Percentiles rank a stretch among this genome's conserved stretches.
phyloP scores from a whole-genome alignment of 2,797 vertebrate species.

The Astyanax mexicanus region DNA sequence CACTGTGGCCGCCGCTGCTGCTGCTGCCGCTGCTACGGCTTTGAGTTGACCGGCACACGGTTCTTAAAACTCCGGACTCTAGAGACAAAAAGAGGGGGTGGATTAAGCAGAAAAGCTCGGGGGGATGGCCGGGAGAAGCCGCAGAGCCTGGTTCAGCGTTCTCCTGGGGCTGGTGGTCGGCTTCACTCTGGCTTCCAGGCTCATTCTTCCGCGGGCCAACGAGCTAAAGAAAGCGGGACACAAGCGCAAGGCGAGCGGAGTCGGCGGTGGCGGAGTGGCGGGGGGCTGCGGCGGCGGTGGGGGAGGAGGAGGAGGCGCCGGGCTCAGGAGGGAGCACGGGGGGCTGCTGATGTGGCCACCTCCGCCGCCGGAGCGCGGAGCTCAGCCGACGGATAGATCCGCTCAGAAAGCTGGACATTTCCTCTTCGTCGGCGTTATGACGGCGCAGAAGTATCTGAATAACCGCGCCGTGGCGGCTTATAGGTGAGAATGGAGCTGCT shows the following conservation, averaged over 20 bases:
- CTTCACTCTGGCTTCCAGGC: conserved; percentile 92
- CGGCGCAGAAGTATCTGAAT: conserved; percentile 96
- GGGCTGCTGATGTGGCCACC: conserved; percentile 63
- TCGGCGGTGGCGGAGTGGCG: conserved; percentile 52
- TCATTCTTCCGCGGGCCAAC: conserved; percentile 87
- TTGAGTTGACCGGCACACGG: conserved; percentile 8
- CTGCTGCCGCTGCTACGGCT: conserved; percentile 2
- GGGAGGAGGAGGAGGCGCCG: conserved; percentile 59
- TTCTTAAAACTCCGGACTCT: conserved; percentile 36
- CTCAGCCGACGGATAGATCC: conserved; percentile 68
- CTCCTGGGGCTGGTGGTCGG: conserved; percentile 92
- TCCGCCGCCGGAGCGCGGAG: conserved; percentile 64
- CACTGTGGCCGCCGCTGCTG: neutral
- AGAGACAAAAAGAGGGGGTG: conserved; percentile 30
- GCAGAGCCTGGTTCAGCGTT: conserved; percentile 94
- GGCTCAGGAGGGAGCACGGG: conserved; percentile 62
- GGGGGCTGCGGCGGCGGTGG: conserved; percentile 69
- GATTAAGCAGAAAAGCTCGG: neutral
- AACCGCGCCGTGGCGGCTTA: conserved; percentile 91
- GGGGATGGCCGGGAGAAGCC: conserved; percentile 91
- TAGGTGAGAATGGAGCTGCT: conserved; percentile 77
- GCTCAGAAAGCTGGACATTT: conserved; percentile 72
- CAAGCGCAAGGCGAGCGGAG: conserved; percentile 78
- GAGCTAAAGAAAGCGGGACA: conserved; percentile 87
- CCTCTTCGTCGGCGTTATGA: conserved; percentile 96